phyloP scores from a whole-genome alignment of 1,140 invertebrate species.

The Neodiprion lecontei region DNA sequence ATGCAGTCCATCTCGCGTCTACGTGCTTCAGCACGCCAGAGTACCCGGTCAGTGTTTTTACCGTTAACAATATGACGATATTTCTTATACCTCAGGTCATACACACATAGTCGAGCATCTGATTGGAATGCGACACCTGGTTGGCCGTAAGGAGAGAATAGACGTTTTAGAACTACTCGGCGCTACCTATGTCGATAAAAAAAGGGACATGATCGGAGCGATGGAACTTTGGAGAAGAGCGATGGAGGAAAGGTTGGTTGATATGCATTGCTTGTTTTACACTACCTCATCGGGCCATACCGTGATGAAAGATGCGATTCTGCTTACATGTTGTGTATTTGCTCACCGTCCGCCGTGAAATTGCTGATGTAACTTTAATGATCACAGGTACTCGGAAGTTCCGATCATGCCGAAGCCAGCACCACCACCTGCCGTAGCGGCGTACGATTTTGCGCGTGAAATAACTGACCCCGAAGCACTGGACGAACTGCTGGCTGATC shows the following conservation, averaged over 20 bases:
- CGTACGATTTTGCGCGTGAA: slow-evolving; percentile 88
- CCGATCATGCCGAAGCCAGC: slow-evolving; percentile 72
- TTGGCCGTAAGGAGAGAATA: slow-evolving; percentile 81
- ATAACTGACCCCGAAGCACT: slow-evolving; percentile 79
- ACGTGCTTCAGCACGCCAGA: neutral
- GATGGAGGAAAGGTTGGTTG: slow-evolving; percentile 77
- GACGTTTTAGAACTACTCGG: slow-evolving; percentile 92
- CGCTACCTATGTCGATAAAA: slow-evolving; percentile 97
- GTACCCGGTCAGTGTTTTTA: no score
- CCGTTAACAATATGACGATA: slow-evolving; percentile 26
- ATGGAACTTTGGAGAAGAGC: slow-evolving; percentile 88
- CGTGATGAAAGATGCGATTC: neutral
- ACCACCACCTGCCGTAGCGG: slow-evolving; percentile 74
- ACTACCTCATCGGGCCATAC: no score
- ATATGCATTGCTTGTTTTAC: neutral
- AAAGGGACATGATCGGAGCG: slow-evolving; percentile 91
- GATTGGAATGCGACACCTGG: slow-evolving; percentile 71
- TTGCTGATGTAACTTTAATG: neutral
- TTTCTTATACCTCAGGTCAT: slow-evolving; percentile 68
- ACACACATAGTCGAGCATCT: slow-evolving; percentile 92
- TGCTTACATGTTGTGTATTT: neutral
- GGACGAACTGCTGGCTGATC: slow-evolving; percentile 88
- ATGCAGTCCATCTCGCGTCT: neutral
- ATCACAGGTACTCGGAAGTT: slow-evolving; percentile 44
- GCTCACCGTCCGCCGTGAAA: no score